Evolutionary conservation across 2,888 invertebrate genomes (phyloP), one percentile per base, ranked within the genome.

Genomic region (Heliconius cydno): DNA sequence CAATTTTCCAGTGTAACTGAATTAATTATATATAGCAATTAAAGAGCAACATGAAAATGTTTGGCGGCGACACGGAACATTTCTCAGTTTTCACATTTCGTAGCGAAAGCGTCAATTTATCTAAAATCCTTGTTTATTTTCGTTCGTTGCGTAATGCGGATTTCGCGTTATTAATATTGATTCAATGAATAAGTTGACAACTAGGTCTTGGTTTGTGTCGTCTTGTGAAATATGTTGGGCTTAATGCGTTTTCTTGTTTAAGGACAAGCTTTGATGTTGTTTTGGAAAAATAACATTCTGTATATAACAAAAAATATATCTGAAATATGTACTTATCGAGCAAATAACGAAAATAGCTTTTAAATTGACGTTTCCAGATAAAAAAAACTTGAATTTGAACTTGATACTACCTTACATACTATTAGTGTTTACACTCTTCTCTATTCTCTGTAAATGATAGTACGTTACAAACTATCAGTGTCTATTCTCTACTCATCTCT

Each of bases 21-120:
- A 92, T 93, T 93, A 93, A 94, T 94, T 92, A 93, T 92, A 92
- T 93, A 91, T 89, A 90, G 93, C 92, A 92, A 94, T 94, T 93
- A 93, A 91, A 93, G 88, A 82, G 88, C 87, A 87, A 90, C 89
- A 91, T 92, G 90, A 90, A 91, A 92, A 92, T 91, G 91, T 90
- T 87, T 88, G 90, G 88, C 90, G 91, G 90, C 91, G 90, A 92
- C 88, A 91, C 90, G 92, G 85, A 79, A 88, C 90, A 90, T 92
- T 92, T 89, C 90, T 91, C 88, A 88, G 91, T 91, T 90, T 89
- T 89, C 91, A 88, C 91, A 88, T 88, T 87, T 88, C 86, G 82
- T 82, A 80, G 83, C 84, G 86, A 87, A 87, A 87, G 85, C 83
- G 82, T 85, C 88, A 88, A 91, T 92, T 90, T 90, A 91, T 91